These are phyloP conservation scores for Sebastes steindachneri DNA, from an alignment of 2,797 vertebrate genomes.

Conservation along the genomic window DNA sequence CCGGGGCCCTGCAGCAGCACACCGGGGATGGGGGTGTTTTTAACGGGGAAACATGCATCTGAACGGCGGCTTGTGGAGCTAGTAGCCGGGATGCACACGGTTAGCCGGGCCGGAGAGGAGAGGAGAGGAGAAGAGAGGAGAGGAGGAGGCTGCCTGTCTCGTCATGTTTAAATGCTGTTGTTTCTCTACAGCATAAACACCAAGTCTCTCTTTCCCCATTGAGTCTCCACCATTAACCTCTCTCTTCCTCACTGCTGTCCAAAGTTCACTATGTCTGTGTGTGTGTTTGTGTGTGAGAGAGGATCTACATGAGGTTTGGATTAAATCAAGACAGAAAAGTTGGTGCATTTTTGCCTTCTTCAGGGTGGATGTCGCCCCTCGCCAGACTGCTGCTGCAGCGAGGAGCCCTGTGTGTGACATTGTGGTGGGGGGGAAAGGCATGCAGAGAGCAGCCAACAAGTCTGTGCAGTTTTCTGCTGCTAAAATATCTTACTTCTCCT, in stretches of 20 bases:
- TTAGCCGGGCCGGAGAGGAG: slow-evolving; percentile 27
- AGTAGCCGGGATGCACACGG: slow-evolving; percentile 48
- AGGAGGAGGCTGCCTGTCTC: slow-evolving; percentile 43
- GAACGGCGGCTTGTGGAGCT: slow-evolving; percentile 35
- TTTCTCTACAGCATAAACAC: slow-evolving; percentile 53
- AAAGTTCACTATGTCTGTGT: slow-evolving; percentile 69
- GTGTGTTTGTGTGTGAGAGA: background rate
- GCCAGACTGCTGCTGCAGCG: slow-evolving; percentile 45
- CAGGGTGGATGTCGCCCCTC: slow-evolving; percentile 62
- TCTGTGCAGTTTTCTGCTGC: slow-evolving; percentile 42
- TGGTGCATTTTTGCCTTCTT: slow-evolving; percentile 53
- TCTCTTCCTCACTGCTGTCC: slow-evolving; percentile 54
- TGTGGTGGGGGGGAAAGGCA: slow-evolving; percentile 24
- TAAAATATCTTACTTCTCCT: background rate
- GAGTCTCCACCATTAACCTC: slow-evolving; percentile 70
- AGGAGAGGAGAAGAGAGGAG: too few relatives aligned
- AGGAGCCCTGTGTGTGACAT: slow-evolving; percentile 58
- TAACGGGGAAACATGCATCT: slow-evolving; percentile 63
- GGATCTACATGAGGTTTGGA: slow-evolving; percentile 50
- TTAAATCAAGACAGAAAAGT: slow-evolving; percentile 71
- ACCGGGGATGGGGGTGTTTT: slow-evolving; percentile 62
- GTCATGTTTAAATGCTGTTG: slow-evolving; percentile 63
- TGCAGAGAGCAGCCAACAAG: slow-evolving; percentile 65
- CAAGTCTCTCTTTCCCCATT: slow-evolving; percentile 55
- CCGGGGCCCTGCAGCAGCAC: slow-evolving; percentile 83